Percentiles rank a stretch among this genome's conserved stretches.
phyloP scores from a whole-genome alignment of 2,888 invertebrate genomes.

The Sarcophaga rosellei region DNA sequence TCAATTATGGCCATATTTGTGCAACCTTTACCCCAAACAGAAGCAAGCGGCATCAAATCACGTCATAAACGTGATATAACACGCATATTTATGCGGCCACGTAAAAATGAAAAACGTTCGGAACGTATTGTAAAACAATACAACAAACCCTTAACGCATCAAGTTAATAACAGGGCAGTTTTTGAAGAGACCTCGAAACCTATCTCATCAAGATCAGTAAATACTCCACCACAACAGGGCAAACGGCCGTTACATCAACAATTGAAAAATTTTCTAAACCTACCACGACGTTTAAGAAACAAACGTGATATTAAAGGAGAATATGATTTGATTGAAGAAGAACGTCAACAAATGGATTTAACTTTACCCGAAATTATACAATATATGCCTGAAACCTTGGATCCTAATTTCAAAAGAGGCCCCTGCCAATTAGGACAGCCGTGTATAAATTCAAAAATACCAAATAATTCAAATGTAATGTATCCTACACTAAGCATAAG shows the following conservation, averaged over 20 bases:
- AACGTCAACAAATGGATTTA: conserved; percentile 74
- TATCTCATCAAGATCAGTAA: background rate
- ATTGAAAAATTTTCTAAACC: conserved; percentile 27
- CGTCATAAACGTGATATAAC: conserved; percentile 75
- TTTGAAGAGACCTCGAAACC: background rate
- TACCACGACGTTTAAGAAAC: conserved; percentile 29
- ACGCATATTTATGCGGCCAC: conserved; percentile 70
- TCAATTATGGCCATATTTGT: conserved; percentile 51
- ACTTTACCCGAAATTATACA: conserved; percentile 80
- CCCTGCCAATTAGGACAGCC: conserved; percentile 75
- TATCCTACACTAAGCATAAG: background rate
- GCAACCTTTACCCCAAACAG: conserved; percentile 19
- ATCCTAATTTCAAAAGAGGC: conserved; percentile 76
- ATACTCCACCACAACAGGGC: background rate
- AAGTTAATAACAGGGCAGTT: conserved; percentile 2
- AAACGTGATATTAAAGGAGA: conserved; percentile 79
- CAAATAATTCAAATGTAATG: background rate
- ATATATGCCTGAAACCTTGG: conserved; percentile 79
- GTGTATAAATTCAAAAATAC: background rate
- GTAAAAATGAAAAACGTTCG: conserved; percentile 71
- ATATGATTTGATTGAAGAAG: conserved; percentile 77
- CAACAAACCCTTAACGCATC: conserved; percentile 71
- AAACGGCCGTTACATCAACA: conserved; percentile 35
- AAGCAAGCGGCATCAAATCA: background rate
- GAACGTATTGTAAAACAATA: conserved; percentile 75